Conservation (phyloP, 2,113 vertebrate genomes). For the Rhabdomys dilectus region DNA sequence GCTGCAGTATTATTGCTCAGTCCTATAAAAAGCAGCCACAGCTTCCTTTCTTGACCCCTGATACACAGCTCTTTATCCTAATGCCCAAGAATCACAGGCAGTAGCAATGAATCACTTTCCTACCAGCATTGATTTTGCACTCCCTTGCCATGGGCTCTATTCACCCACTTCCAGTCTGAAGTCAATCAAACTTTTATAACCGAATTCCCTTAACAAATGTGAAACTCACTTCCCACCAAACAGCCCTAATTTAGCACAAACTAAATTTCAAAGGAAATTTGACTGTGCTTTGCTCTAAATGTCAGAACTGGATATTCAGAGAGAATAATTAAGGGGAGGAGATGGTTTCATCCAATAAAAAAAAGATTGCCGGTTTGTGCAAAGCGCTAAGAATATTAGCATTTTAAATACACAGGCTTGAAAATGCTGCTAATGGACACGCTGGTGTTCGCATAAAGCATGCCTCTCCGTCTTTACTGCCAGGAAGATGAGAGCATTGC, state of each 20-base stretch:
- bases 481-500: neutral
- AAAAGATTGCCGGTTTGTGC: slow-evolving; percentile 48
- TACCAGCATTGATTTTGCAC: neutral
- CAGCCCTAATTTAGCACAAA: slow-evolving; percentile 76
- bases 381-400: slow-evolving; percentile 40
- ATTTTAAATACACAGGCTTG: slow-evolving; percentile 43
- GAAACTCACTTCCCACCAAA: slow-evolving; percentile 76
- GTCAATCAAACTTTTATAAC: slow-evolving; percentile 73
- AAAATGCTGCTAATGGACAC: neutral
- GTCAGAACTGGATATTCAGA: slow-evolving; percentile 76
- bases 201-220: slow-evolving; percentile 70
- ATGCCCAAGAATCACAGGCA: neutral
- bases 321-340: slow-evolving; percentile 76
- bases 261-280: slow-evolving; percentile 77
- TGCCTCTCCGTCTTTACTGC: neutral
- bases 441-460: neutral
- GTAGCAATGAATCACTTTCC: slow-evolving; percentile 6
- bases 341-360: slow-evolving; percentile 67
- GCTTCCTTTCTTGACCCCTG: neutral
- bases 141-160: slow-evolving; percentile 41
- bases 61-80: neutral
- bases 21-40: neutral
- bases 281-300: slow-evolving; percentile 73
- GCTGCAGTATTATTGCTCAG: neutral
- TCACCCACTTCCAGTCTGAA: slow-evolving; percentile 61